Conservation (phyloP, 37 sponge, comb jelly and placozoan species). For the Spongilla lacustris region DNA sequence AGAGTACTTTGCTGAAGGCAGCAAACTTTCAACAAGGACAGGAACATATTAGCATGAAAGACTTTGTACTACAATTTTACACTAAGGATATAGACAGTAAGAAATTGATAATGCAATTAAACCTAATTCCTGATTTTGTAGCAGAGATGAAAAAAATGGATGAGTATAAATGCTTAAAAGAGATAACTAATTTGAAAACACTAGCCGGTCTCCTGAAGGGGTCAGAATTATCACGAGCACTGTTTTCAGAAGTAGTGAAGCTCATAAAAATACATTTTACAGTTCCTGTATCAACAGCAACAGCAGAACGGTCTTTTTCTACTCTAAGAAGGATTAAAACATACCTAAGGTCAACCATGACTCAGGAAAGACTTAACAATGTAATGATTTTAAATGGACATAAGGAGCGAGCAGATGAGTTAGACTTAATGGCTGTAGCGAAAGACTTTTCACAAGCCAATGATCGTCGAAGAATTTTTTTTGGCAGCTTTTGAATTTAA, state of each 20-base stretch:
- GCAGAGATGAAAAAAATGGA: constrained; percentile 3
- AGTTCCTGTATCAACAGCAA: constrained; percentile 6
- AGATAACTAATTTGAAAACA: constrained; percentile 6
- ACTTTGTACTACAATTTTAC: constrained; percentile 2
- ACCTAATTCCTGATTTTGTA: constrained; percentile 24
- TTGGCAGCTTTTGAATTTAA: too few species aligned
- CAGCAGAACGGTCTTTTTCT: constrained; percentile 30
- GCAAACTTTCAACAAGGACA: constrained; percentile 14
- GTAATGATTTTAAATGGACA: constrained; percentile 34
- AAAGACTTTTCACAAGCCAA: constrained; percentile 18
- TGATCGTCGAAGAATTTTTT: too few species aligned
- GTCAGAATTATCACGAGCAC: background rate
- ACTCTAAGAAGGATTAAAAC: constrained; percentile 20
- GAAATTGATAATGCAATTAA: background rate
- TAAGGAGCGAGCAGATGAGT: constrained; percentile 27
- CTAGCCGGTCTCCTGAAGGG: constrained; percentile 8
- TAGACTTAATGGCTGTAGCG: constrained; percentile 23
- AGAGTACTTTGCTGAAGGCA: constrained; percentile 11
- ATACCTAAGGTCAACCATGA: constrained; percentile 29
- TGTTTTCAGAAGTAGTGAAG: background rate
- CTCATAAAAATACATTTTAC: background rate
- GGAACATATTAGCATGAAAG: background rate
- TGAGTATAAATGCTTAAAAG: too few species aligned
- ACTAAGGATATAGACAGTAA: constrained; percentile 3
- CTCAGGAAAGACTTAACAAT: constrained; percentile 18